Base-by-base conservation (phyloP, 2,888 invertebrate species). In the Habroteleia sp. region DNA sequence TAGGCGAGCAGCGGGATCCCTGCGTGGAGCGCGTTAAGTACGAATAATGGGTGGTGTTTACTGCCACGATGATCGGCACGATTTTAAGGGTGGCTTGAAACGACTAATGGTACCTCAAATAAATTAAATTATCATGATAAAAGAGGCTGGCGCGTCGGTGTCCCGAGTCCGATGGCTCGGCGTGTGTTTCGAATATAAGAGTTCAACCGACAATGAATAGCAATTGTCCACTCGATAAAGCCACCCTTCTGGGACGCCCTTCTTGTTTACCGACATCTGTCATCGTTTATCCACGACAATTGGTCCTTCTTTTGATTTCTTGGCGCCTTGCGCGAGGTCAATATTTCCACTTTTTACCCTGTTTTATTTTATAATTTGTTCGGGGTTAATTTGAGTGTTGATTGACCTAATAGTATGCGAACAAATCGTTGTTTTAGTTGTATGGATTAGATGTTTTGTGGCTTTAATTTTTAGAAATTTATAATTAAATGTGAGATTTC, bases 41-140 rank as follows among this genome's bases (percentile, higher is more conserved):
- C 75, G 81, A 83, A 85, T 84, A 86, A 85, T 85, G 75, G 83
- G 74, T 79, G 79, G 80, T 86, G 85, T 86, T 86, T 86, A 85
- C 85, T 83, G 84, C 81, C 78, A 78, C 77, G 82, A 83, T 84
- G 84, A 84, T 85, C 83, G 80, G 80, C 75, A 82, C 83, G 77
- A 82, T 85, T 85, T 81, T 80, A 85, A 82, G 83, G 83, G 82
- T 80, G 79, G 77, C 83, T 82, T 83, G 82, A 85, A 86, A 79
- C 81, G 84, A 80, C 86, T 84, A 85, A 84, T 85, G 82, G 84
- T 78, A 81, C 79, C 80, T 83, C 82, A 85, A 86, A 87, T 86
- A 85, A 86, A 87, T 87, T 85, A 87, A 87, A 87, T 87, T 87
- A 87, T 87, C 86, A 87, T 87, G 80, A 87, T 86, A 87, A 87